A percentile compares a stretch with the other conserved stretches of the same genome.
phyloP scores from a whole-genome alignment of 2,797 vertebrate species.

The Taeniopygia guttata region DNA sequence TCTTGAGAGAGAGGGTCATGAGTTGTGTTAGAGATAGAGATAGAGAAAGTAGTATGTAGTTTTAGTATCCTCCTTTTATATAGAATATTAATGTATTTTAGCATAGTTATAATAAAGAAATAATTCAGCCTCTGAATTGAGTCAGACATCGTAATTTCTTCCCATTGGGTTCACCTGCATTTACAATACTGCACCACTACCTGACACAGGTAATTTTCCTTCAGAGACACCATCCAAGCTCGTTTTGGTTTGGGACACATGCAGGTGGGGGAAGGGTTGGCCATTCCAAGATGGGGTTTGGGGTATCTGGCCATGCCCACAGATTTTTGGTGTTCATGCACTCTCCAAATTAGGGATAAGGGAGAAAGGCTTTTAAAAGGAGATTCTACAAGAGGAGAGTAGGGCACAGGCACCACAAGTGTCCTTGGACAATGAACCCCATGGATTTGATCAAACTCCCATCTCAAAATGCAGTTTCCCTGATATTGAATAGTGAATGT shows the following conservation, averaged over 20 bases:
- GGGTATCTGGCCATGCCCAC: rapidly evolving
- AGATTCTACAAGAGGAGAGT: neutral
- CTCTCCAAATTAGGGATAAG: neutral
- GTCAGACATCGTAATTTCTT: too few relatives aligned
- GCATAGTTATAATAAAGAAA: too few relatives aligned
- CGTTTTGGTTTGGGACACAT: neutral
- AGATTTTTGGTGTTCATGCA: neutral
- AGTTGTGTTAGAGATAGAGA: too few relatives aligned
- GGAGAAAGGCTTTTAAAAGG: neutral
- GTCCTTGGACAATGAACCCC: neutral
- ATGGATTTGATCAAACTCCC: neutral
- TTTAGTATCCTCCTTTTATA: too few relatives aligned
- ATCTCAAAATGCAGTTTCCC: neutral
- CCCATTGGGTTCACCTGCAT: too few relatives aligned
- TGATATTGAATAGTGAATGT: neutral
- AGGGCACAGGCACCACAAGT: neutral
- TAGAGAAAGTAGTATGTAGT: too few relatives aligned
- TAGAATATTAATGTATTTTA: too few relatives aligned
- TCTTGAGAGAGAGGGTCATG: too few relatives aligned
- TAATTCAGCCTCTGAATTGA: too few relatives aligned
- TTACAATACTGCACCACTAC: too few relatives aligned
- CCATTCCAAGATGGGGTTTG: neutral
- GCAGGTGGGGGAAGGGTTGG: neutral
- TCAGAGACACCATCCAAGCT: neutral
- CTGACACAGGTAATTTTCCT: neutral